phyloP scores from a whole-genome alignment of 2,888 invertebrate species.

The Frankliniella fusca region DNA sequence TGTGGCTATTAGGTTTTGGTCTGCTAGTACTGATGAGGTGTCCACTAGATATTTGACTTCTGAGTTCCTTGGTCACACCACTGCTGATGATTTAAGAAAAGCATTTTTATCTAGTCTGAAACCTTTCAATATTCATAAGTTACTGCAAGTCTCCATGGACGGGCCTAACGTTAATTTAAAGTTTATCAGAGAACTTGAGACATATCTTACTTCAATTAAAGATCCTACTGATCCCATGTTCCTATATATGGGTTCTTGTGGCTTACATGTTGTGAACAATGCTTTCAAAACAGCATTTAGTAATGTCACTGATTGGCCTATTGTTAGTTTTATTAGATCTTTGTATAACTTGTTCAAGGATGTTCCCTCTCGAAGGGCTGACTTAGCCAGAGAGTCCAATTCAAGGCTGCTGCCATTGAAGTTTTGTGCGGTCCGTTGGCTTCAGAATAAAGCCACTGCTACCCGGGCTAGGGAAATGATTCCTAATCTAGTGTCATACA shows the following conservation, averaged over 20 bases:
- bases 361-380: conserved; percentile 33
- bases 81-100: conserved; percentile 26
- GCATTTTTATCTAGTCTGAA: conserved; percentile 27
- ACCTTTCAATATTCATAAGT: conserved; percentile 28
- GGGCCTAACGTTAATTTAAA: conserved; percentile 34
- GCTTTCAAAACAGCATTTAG: conserved; percentile 31
- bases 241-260: conserved; percentile 31
- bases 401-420: conserved; percentile 33
- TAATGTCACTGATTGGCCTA: conserved; percentile 29
- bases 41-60: conserved; percentile 31
- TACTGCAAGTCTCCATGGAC: conserved; percentile 35
- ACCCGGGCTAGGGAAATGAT: conserved; percentile 33
- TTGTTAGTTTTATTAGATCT: conserved; percentile 33
- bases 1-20: conserved; percentile 33
- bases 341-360: conserved; percentile 35
- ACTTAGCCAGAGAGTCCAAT: conserved; percentile 30
- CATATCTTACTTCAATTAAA: conserved; percentile 28
- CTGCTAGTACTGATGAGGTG: conserved; percentile 28
- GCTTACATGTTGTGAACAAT: conserved; percentile 30
- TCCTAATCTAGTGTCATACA: conserved; percentile 32
- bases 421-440: conserved; percentile 35
- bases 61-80: conserved; percentile 31
- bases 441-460: conserved; percentile 36
- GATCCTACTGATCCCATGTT: background rate
- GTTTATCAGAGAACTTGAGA: conserved; percentile 31